These are phyloP conservation scores for Drosophila neocordata DNA, from an alignment of 1,140 invertebrate species.

Conservation along the genomic window DNA sequence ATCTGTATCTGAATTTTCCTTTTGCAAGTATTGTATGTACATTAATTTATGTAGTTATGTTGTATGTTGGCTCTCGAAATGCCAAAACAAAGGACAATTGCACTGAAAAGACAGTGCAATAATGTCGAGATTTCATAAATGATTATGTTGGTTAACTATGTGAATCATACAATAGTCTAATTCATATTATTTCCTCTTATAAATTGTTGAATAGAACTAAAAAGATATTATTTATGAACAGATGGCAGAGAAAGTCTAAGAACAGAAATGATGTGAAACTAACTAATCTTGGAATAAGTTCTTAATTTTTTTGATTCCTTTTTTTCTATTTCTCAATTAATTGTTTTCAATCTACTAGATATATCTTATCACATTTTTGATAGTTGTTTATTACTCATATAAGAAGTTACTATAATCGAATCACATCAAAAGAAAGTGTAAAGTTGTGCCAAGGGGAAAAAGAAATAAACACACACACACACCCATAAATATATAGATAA, in stretches of 20 bases:
- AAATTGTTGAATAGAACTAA: too few species aligned
- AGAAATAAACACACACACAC: constrained; percentile 38
- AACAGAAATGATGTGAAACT: too few species aligned
- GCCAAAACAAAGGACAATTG: constrained; percentile 61
- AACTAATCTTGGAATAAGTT: too few species aligned
- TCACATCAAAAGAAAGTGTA: constrained; percentile 61
- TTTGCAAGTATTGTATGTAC: constrained; percentile 41
- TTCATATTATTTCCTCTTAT: constrained; percentile 1
- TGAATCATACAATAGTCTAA: constrained; percentile 17
- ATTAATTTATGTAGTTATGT: constrained; percentile 76
- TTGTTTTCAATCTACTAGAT: background rate
- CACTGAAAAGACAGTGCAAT: constrained; percentile 22
- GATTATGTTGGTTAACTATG: constrained; percentile 24
- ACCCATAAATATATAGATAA: constrained; percentile 28
- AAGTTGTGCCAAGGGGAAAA: constrained; percentile 46
- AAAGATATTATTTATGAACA: too few species aligned
- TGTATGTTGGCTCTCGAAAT: constrained; percentile 26
- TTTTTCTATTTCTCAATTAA: background rate
- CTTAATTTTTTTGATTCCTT: too few species aligned
- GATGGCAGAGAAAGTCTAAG: too few species aligned
- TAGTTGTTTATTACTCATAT: too few species aligned
- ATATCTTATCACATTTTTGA: too few species aligned
- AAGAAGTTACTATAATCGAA: constrained; percentile 4
- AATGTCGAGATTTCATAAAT: constrained; percentile 55
- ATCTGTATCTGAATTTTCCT: constrained; percentile 3